Percentiles rank a stretch among this genome's conserved stretches.
These are phyloP conservation scores for Neogobius melanostomus DNA, from an alignment of 2,113 vertebrate genomes.

Conservation along the genomic window DNA sequence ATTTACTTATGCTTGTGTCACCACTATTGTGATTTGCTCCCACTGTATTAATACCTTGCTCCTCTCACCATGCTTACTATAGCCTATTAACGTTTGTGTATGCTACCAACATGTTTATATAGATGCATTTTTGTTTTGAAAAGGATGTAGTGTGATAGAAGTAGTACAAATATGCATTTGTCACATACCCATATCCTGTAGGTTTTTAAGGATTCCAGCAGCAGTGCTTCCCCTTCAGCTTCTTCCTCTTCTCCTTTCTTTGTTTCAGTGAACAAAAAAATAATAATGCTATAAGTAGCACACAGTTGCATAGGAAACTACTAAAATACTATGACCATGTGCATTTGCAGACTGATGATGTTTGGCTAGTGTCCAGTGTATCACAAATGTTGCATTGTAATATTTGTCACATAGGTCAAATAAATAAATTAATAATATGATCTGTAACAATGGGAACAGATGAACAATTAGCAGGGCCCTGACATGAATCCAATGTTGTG, in stretches of 20 bases:
- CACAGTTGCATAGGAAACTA: constrained; percentile 5
- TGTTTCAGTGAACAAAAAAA: constrained; percentile 39
- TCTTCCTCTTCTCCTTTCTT: constrained; percentile 57
- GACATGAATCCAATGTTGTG: constrained; percentile 24
- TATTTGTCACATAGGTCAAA: background rate
- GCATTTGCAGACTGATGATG: no score
- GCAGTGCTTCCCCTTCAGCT: constrained; percentile 42
- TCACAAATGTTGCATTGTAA: no score
- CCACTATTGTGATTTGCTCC: no score
- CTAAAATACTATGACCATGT: no score
- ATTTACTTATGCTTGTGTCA: no score
- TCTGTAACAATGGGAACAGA: constrained; percentile 12
- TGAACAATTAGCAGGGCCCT: constrained; percentile 22
- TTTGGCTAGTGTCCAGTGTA: no score
- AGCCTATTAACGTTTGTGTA: no score
- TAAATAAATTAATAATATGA: background rate
- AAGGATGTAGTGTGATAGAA: background rate
- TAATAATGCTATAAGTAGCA: background rate
- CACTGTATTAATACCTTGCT: no score
- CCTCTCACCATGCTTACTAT: no score
- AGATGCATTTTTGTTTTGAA: no score
- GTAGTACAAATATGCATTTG: background rate
- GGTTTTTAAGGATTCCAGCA: constrained; percentile 28
- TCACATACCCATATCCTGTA: background rate
- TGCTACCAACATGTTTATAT: no score